phyloP scores from a whole-genome alignment of 1,140 invertebrate species.

The Pissodes strobi region DNA sequence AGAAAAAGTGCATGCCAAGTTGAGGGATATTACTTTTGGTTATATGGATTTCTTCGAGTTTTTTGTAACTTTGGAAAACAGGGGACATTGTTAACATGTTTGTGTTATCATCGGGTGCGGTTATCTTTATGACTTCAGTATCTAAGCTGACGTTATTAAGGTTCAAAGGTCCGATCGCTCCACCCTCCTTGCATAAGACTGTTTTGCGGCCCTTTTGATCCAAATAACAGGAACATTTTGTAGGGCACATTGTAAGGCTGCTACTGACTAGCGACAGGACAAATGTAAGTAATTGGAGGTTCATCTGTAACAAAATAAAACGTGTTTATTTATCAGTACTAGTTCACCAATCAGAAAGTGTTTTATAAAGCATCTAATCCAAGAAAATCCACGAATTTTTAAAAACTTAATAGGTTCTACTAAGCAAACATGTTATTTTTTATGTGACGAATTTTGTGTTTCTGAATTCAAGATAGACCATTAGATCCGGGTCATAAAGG shows the following conservation, averaged over 20 bases:
- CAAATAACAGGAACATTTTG: conserved; percentile 47
- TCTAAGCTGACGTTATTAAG: conserved; percentile 63
- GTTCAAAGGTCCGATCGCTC: conserved; percentile 64
- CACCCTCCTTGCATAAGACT: conserved; percentile 61
- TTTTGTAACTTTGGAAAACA: conserved; percentile 68
- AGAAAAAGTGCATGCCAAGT: conserved; percentile 78
- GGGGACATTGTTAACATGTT: conserved; percentile 76
- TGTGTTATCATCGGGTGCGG: conserved; percentile 65
- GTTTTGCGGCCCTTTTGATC: conserved; percentile 46
- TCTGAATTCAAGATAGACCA: too few relatives aligned
- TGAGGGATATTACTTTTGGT: conserved; percentile 76
- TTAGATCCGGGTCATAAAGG: too few relatives aligned
- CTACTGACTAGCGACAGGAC: too few relatives aligned
- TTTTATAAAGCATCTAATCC: too few relatives aligned
- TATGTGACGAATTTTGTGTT: too few relatives aligned
- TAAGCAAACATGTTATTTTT: too few relatives aligned
- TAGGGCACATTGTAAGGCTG: conserved; percentile 57
- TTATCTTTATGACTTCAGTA: conserved; percentile 71
- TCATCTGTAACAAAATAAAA: too few relatives aligned
- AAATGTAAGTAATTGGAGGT: too few relatives aligned
- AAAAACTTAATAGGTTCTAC: too few relatives aligned
- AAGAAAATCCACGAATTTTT: too few relatives aligned
- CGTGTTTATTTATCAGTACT: too few relatives aligned
- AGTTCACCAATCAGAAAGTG: too few relatives aligned
- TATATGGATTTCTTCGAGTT: conserved; percentile 75